Percentiles rank a stretch among this genome's conserved stretches.
Evolutionary conservation across 2,113 vertebrate genomes (phyloP).

Genomic region (Colaptes auratus): DNA sequence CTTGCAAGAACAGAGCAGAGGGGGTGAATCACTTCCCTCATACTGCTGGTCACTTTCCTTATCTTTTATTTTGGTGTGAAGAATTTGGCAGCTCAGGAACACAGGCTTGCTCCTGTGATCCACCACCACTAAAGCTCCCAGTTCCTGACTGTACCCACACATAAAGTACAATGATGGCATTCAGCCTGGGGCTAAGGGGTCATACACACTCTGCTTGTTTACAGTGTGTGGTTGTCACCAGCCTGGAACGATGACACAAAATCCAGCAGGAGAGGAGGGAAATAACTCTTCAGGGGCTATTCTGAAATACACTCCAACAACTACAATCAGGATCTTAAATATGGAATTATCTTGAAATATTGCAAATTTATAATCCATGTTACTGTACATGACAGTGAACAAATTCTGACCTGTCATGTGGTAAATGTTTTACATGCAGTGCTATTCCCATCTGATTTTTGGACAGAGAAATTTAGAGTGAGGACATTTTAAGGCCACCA

Average conservation of each 20-base stretch:
- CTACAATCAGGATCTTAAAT: neutral
- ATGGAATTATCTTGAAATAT: neutral
- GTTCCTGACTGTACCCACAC: neutral
- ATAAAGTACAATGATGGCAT: neutral
- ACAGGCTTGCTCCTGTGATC: neutral
- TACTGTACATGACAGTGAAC: neutral
- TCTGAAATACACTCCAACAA: neutral
- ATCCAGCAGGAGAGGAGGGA: neutral
- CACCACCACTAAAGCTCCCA: neutral
- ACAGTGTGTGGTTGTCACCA: neutral
- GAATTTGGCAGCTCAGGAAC: neutral
- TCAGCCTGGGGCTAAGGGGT: neutral
- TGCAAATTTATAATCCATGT: neutral
- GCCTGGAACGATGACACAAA: neutral
- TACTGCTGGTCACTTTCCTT: neutral
- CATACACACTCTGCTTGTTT: neutral
- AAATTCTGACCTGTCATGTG: neutral
- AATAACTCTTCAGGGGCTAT: neutral
- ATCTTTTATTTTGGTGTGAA: neutral
- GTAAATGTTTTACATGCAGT: neutral
- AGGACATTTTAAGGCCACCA: neutral
- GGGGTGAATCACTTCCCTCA: too few relatives aligned
- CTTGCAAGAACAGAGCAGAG: too few relatives aligned
- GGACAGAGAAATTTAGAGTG: neutral
- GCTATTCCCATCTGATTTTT: neutral